These are phyloP conservation scores for Hydropsyche tenuis DNA, from an alignment of 1,140 invertebrate genomes.

Conservation along the genomic window DNA sequence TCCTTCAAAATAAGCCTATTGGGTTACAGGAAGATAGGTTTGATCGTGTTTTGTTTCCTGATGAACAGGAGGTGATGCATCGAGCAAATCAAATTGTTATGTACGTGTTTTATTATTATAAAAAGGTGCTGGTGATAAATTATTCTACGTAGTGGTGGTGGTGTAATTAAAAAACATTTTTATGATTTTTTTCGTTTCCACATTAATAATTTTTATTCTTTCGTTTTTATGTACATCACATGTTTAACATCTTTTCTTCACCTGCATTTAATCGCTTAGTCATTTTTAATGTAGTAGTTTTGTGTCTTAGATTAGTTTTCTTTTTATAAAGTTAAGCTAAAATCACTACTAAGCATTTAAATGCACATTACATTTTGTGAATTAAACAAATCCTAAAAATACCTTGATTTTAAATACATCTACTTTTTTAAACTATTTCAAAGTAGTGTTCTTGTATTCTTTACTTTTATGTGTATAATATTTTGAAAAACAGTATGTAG, in stretches of 20 bases:
- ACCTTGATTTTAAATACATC: too few species aligned
- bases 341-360: too few species aligned
- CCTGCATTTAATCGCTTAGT: not conserved
- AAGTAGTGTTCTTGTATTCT: too few species aligned
- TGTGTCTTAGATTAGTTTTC: too few species aligned
- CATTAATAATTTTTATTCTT: not conserved
- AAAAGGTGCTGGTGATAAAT: slow-evolving; percentile 26
- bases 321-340: too few species aligned
- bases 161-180: not conserved
- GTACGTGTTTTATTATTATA: slow-evolving; percentile 66
- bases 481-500: too few species aligned
- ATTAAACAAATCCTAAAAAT: too few species aligned
- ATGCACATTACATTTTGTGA: too few species aligned
- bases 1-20: slow-evolving; percentile 25
- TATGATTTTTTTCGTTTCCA: not conserved
- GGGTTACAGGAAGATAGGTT: slow-evolving; percentile 53
- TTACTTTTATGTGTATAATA: too few species aligned
- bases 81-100: slow-evolving; percentile 84
- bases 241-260: not conserved
- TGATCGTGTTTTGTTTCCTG: slow-evolving; percentile 67
- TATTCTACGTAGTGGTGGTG: slow-evolving; percentile 26
- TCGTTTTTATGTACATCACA: not conserved
- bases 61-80: slow-evolving; percentile 80
- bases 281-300: too few species aligned
- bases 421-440: too few species aligned